These are phyloP conservation scores for Oxygymnocypris stewartii DNA, from an alignment of 2,113 vertebrate species.

Conservation along the genomic window DNA sequence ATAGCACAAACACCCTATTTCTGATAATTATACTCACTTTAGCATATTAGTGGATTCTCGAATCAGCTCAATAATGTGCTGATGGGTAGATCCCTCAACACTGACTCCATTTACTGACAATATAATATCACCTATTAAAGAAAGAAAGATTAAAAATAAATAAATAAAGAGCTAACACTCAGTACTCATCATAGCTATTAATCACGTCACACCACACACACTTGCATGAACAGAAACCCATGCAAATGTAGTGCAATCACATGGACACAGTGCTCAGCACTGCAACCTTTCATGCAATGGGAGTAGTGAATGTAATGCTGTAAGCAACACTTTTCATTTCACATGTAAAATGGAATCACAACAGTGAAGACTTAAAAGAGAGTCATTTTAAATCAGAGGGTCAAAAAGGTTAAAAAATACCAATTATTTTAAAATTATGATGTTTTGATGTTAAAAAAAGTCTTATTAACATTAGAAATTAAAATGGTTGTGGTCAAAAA, in stretches of 20 bases:
- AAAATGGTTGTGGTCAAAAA: not conserved
- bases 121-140: slow-evolving; percentile 84
- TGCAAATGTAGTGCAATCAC: not conserved
- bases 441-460: not conserved
- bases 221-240: no score
- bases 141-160: slow-evolving; percentile 16
- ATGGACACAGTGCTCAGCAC: not conserved
- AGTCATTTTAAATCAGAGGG: not conserved
- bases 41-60: slow-evolving; percentile 83
- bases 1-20: not conserved
- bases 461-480: not conserved
- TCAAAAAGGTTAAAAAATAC: not conserved
- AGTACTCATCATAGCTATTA: not conserved
- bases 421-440: not conserved
- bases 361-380: not conserved
- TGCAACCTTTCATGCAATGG: not conserved
- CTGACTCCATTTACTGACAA: slow-evolving; percentile 82
- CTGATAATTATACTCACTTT: slow-evolving; percentile 76
- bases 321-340: not conserved
- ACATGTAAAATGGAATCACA: not conserved
- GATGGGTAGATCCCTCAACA: slow-evolving; percentile 81
- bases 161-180: not conserved
- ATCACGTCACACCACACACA: not conserved
- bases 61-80: slow-evolving; percentile 84
- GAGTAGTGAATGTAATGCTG: not conserved